These are phyloP conservation scores for Blera fallax DNA, from an alignment of 2,888 invertebrate genomes.

Conservation along the genomic window DNA sequence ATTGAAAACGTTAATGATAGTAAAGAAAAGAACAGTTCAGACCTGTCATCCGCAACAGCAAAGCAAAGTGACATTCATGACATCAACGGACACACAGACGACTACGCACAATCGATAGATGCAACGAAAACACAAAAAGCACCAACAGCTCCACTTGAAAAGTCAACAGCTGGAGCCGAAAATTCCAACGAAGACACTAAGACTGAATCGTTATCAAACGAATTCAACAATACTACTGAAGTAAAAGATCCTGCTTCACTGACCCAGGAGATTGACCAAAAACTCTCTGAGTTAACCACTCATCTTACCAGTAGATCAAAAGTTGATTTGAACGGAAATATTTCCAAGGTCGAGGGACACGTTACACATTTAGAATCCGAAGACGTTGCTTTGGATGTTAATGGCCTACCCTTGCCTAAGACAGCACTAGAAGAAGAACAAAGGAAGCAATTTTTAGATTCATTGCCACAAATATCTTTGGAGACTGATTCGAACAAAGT, in stretches of 20 bases:
- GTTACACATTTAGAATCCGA: background rate
- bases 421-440: slow-evolving; percentile 79
- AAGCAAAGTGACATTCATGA: background rate
- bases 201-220: slow-evolving; percentile 44
- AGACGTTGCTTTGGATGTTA: slow-evolving; percentile 50
- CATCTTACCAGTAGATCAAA: slow-evolving; percentile 34
- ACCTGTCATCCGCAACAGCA: background rate
- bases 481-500: slow-evolving; percentile 77
- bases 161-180: background rate
- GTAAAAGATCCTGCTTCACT: slow-evolving; percentile 37
- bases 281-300: slow-evolving; percentile 48
- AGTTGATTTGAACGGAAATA: slow-evolving; percentile 56
- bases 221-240: background rate
- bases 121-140: slow-evolving; percentile 17
- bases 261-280: slow-evolving; percentile 58
- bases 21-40: no score
- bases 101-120: background rate
- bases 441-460: slow-evolving; percentile 79
- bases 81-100: background rate
- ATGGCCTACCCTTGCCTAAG: slow-evolving; percentile 78
- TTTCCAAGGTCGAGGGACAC: slow-evolving; percentile 6
- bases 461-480: slow-evolving; percentile 77
- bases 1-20: background rate
- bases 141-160: background rate
- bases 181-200: slow-evolving; percentile 25